Conservation (phyloP, 2,113 vertebrate species). For the Sarotherodon lohbergeri region DNA sequence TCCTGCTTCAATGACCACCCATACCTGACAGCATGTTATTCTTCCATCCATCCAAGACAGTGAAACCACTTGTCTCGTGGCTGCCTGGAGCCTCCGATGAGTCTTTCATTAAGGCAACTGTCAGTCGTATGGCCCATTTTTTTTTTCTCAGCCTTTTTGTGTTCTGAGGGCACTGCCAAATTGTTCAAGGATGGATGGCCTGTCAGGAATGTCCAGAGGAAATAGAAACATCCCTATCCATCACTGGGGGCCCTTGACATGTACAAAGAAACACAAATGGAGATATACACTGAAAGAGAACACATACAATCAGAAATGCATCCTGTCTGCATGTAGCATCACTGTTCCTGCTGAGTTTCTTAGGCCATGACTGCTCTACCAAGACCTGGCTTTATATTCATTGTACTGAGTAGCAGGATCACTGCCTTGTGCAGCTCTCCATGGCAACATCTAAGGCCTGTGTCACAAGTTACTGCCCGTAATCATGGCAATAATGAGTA, state of each 20-base stretch:
- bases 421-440: not conserved
- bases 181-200: constrained; percentile 78
- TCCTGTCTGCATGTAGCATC: not conserved
- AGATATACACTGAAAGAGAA: constrained; percentile 14
- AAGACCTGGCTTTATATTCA: not conserved
- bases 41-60: constrained; percentile 38
- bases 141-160: constrained; percentile 38
- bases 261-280: constrained; percentile 21
- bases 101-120: constrained; percentile 73
- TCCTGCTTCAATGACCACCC: constrained; percentile 2
- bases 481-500: constrained; percentile 1
- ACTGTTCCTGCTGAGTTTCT: constrained; percentile 33
- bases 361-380: not conserved
- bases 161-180: constrained; percentile 64
- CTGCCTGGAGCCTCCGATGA: constrained; percentile 44
- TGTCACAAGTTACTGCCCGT: not conserved
- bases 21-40: constrained; percentile 43
- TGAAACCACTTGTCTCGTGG: constrained; percentile 25
- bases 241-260: constrained; percentile 49
- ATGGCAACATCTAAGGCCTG: not conserved
- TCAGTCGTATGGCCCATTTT: constrained; percentile 52
- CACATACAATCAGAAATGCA: constrained; percentile 20
- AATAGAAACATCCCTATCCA: constrained; percentile 78
- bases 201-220: constrained; percentile 66
- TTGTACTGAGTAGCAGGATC: not conserved